Conservation (phyloP, 2,888 invertebrate genomes). For the Agonopterix arenella region DNA sequence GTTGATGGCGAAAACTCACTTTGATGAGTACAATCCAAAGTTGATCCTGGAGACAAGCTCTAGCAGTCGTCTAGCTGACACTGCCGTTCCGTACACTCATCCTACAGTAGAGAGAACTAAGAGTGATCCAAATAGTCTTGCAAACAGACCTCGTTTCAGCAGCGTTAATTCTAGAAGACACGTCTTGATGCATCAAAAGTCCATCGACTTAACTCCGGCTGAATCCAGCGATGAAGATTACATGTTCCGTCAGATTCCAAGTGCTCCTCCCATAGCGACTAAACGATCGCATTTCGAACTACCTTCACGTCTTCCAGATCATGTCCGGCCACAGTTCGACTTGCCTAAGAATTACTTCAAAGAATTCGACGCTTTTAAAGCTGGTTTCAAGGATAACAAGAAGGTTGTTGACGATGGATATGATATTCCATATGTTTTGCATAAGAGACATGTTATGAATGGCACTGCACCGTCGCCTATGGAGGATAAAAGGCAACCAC, state of each 20-base stretch:
- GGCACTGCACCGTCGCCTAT: constrained; percentile 83
- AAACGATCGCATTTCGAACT: constrained; percentile 84
- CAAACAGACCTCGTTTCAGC: constrained; percentile 83
- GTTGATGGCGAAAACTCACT: constrained; percentile 80
- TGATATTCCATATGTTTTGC: constrained; percentile 90
- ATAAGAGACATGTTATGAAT: constrained; percentile 91
- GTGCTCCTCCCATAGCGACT: constrained; percentile 83
- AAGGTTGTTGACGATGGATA: constrained; percentile 73
- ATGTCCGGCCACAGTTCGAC: constrained; percentile 82
- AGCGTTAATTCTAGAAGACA: constrained; percentile 86
- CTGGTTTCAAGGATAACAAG: constrained; percentile 68
- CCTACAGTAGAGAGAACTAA: constrained; percentile 89
- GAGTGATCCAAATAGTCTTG: constrained; percentile 89
- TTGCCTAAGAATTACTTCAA: constrained; percentile 85
- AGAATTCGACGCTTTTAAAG: constrained; percentile 78
- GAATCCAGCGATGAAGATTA: constrained; percentile 91
- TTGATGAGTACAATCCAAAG: constrained; percentile 85
- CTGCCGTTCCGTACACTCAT: constrained; percentile 77
- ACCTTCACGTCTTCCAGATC: constrained; percentile 74
- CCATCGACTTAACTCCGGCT: constrained; percentile 89
- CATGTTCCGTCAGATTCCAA: constrained; percentile 84
- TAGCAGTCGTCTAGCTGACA: constrained; percentile 68
- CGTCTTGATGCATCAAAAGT: constrained; percentile 90
- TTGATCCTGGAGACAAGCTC: constrained; percentile 73
- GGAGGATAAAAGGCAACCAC: constrained; percentile 58